Percentiles rank a stretch among this genome's conserved stretches.
Evolutionary conservation across 2,113 vertebrate genomes (phyloP).

Genomic region (Mustela lutreola): DNA sequence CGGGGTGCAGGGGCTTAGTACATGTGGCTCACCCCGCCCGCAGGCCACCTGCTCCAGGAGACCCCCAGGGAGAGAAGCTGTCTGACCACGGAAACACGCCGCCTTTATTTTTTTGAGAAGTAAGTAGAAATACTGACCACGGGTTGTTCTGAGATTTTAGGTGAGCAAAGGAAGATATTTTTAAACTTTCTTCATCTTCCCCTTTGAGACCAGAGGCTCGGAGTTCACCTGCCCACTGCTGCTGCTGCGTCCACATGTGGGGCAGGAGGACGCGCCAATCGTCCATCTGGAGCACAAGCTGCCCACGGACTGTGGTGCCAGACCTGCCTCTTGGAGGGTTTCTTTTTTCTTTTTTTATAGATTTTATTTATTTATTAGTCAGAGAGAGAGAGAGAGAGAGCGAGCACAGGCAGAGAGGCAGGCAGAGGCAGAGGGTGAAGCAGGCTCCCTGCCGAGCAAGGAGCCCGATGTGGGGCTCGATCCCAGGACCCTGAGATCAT

Average conservation of each 20-base stretch:
- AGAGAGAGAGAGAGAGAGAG: no score
- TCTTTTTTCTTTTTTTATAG: neutral
- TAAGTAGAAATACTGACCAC: no score
- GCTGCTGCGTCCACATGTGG: no score
- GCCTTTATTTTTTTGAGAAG: neutral
- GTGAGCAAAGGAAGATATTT: neutral
- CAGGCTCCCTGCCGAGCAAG: no score
- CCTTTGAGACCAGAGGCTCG: accelerated
- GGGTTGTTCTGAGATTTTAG: neutral
- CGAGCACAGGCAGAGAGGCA: no score
- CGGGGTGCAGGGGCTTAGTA: neutral
- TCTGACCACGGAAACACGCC: neutral
- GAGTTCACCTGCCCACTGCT: accelerated
- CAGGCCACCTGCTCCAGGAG: accelerated
- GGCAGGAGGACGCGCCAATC: accelerated
- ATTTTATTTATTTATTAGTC: no score
- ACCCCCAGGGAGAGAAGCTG: no score
- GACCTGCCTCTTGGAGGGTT: neutral
- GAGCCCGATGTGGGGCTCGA: no score
- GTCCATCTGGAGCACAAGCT: accelerated
- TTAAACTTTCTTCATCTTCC: no score
- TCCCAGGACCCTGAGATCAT: no score
- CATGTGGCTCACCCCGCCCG: accelerated
- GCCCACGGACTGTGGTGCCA: accelerated
- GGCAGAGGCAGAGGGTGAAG: no score